Conservation (phyloP, 2,888 invertebrate genomes). For the Andrena praecox region DNA sequence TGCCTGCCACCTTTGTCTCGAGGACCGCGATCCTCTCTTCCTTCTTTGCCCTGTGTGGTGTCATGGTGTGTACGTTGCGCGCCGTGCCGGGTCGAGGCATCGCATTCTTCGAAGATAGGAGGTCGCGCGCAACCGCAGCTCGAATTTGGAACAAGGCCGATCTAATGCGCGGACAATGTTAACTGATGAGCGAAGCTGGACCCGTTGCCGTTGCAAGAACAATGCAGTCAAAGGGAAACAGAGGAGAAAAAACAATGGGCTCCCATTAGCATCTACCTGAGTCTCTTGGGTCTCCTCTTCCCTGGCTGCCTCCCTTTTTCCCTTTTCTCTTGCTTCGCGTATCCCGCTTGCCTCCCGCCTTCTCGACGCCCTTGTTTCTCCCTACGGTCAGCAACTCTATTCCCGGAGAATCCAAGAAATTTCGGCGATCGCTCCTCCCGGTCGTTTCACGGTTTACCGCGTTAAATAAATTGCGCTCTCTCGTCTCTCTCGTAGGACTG, state of each 20-base stretch:
- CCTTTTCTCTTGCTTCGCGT: conserved; percentile 19
- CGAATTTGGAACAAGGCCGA: conserved; percentile 77
- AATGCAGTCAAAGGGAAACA: conserved; percentile 70
- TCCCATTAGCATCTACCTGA: conserved; percentile 82
- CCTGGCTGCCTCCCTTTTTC: conserved; percentile 36
- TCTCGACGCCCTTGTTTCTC: conserved; percentile 26
- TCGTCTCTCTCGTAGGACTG: conserved; percentile 6
- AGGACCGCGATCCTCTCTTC: not conserved
- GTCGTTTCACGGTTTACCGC: conserved; percentile 41
- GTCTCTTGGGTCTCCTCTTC: conserved; percentile 62
- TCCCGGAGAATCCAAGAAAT: conserved; percentile 29
- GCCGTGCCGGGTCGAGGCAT: conserved; percentile 34
- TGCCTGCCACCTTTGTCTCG: conserved; percentile 40
- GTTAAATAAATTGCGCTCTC: conserved; percentile 17
- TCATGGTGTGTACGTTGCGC: not conserved
- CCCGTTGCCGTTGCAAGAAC: conserved; percentile 73
- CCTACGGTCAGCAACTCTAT: conserved; percentile 40
- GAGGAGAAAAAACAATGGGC: conserved; percentile 79
- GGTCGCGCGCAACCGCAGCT: conserved; percentile 68
- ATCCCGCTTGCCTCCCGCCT: conserved; percentile 18
- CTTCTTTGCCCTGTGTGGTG: not conserved
- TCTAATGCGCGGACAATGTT: conserved; percentile 79
- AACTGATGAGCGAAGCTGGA: conserved; percentile 76
- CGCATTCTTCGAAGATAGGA: conserved; percentile 63
- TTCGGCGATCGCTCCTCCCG: conserved; percentile 21